These are phyloP conservation scores for Atractosteus spatula DNA, from an alignment of 2,113 vertebrate species.

Conservation along the genomic window DNA sequence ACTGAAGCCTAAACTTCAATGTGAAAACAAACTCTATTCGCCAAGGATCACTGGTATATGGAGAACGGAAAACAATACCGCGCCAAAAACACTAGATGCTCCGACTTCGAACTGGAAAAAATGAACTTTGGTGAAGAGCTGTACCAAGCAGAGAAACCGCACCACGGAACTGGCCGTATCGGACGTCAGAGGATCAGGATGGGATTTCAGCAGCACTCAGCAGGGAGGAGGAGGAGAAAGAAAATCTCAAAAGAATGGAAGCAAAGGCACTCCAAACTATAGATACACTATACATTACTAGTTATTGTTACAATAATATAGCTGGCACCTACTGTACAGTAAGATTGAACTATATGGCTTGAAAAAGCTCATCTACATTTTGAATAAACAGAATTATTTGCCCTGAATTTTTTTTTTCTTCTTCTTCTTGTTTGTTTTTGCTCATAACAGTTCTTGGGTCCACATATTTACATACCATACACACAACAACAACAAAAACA, in stretches of 20 bases:
- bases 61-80: too few relatives aligned
- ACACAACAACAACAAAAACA: constrained; percentile 65
- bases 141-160: too few relatives aligned
- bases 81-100: too few relatives aligned
- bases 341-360: constrained; percentile 98
- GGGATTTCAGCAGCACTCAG: constrained; percentile 68
- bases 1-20: too few relatives aligned
- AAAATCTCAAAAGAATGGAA: constrained; percentile 80
- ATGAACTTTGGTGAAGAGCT: too few relatives aligned
- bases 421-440: constrained; percentile 85
- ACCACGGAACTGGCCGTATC: not conserved
- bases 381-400: constrained; percentile 89
- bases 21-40: too few relatives aligned
- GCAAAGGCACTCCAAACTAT: constrained; percentile 99
- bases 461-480: constrained; percentile 89
- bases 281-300: constrained; percentile 99
- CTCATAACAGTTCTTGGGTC: constrained; percentile 98
- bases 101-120: too few relatives aligned
- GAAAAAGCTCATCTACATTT: constrained; percentile 96
- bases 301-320: constrained; percentile 98
- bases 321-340: constrained; percentile 96
- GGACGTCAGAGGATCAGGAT: constrained; percentile 23
- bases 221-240: constrained; percentile 27
- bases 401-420: constrained; percentile 77
- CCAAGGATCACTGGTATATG: too few relatives aligned